Base-by-base conservation (phyloP, 2,113 vertebrate genomes). In the Phrynosoma platyrhinos region DNA sequence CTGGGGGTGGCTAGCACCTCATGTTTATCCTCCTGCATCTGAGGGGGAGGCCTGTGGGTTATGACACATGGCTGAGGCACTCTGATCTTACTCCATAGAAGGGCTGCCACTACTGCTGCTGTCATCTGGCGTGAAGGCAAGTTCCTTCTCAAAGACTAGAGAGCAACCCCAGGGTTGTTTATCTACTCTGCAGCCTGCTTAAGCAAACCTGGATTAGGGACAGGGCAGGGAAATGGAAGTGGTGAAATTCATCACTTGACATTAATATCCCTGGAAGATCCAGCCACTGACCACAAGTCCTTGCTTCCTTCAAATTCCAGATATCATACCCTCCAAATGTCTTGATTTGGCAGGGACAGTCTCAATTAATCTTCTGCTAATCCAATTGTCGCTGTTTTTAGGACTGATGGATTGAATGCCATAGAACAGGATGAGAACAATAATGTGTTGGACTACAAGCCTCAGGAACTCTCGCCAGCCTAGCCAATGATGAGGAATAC, bases 11-110 rank as follows among this genome's bases (percentile, higher is more conserved):
- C 23, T 52, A 64, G 47, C 16, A 9, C 36, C 76, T 77, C 52
- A 53, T 36, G 82, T 66, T 90, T 85, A 72, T 86, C 84, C 84
- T 82, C 78, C 62, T 88, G 64, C 82, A 55, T 88, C 1, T 80
- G 58, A 52, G 68, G 69, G 27, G 81, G 79, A 76, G 85, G 88
- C 75, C 47, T 18, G 1, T 53, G n/a, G 79, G 68, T 42, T 82
- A 55, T 89, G 85, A 92, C 64, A 92, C 89, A 23, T 55, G 53
- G 86, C 62, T 42, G 79, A 68, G 62, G 84, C 79, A 82, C 77
- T 79, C 64, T 32, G 47, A 69, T 47, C 88, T 69, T 68, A 58
- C 71, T 42, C 62, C 78, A 52, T 66, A 68, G 82, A 79, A 79
- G 36, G 6, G 13, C 69, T 47, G 55, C 79, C 82, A 69, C 42